Percentiles rank a stretch among this genome's conserved stretches.
Conservation (phyloP, 2,113 vertebrate species). For the Pyrgilauda ruficollis region DNA sequence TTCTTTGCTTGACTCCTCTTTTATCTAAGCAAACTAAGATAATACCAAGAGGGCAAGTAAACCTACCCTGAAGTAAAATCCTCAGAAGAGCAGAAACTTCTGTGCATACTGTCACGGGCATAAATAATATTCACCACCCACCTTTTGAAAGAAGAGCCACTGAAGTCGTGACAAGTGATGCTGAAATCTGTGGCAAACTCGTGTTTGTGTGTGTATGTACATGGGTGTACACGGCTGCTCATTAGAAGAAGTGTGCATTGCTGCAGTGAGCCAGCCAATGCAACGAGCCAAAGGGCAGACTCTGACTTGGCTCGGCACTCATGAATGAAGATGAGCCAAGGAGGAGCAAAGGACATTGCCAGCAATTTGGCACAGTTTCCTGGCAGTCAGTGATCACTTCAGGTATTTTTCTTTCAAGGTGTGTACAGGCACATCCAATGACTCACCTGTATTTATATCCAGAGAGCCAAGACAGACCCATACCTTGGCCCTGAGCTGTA, state of each 20-base stretch:
- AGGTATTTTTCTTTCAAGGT: constrained; percentile 63
- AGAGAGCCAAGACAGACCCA: neutral
- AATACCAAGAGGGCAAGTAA: neutral
- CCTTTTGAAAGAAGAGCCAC: neutral
- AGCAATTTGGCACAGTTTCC: constrained; percentile 41
- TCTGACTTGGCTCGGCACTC: constrained; percentile 29
- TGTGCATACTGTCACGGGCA: neutral
- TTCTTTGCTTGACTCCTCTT: neutral
- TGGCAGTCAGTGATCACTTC: constrained; percentile 56
- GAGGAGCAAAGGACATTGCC: constrained; percentile 58
- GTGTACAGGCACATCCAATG: constrained; percentile 61
- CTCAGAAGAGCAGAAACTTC: neutral
- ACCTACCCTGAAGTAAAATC: neutral
- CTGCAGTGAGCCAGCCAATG: constrained; percentile 8
- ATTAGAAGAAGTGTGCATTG: neutral
- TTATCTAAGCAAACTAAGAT: neutral
- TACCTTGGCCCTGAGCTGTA: constrained; percentile 30
- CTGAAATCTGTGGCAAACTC: neutral
- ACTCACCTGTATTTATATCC: constrained; percentile 64
- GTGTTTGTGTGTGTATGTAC: neutral
- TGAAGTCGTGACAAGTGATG: neutral
- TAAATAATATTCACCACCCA: neutral
- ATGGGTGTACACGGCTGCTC: neutral
- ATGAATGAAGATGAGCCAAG: constrained; percentile 57
- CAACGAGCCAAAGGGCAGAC: constrained; percentile 26